phyloP scores from a whole-genome alignment of 2,113 vertebrate species.

The Rallus limicola region DNA sequence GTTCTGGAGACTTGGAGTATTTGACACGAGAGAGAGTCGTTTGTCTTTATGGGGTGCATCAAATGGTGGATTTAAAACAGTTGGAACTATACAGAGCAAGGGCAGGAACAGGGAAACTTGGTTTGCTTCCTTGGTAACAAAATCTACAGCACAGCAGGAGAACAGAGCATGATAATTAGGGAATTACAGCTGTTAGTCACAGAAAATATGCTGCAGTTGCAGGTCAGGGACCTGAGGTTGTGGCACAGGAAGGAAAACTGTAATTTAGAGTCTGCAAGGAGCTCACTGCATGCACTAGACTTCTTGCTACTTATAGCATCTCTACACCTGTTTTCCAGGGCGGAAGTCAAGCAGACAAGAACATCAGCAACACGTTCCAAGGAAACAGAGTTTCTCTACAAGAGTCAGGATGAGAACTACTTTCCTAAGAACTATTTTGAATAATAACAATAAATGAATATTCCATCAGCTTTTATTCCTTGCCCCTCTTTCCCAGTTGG shows the following conservation, averaged over 20 bases:
- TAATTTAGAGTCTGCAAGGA: conserved; percentile 80
- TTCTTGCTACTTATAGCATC: conserved; percentile 52
- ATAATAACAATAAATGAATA: not conserved
- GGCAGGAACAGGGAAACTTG: conserved; percentile 17
- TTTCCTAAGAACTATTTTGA: not conserved
- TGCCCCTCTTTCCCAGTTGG: not conserved
- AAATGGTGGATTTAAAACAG: conserved; percentile 57
- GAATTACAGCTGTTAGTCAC: conserved; percentile 79
- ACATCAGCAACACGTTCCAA: conserved; percentile 29
- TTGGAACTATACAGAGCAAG: conserved; percentile 37
- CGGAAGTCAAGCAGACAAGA: conserved; percentile 63
- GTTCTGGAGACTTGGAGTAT: conserved; percentile 5
- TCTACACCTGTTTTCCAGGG: conserved; percentile 69
- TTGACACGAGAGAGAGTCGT: conserved; percentile 21
- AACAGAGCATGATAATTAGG: conserved; percentile 80
- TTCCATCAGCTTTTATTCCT: not conserved
- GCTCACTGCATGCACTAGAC: conserved; percentile 10
- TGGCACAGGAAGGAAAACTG: conserved; percentile 79
- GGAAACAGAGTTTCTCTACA: not conserved
- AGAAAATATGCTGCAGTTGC: conserved; percentile 74
- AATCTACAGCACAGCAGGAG: conserved; percentile 77
- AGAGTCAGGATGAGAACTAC: not conserved
- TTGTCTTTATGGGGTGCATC: conserved; percentile 61
- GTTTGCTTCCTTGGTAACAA: conserved; percentile 74
- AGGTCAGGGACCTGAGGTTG: conserved; percentile 77